phyloP scores from a whole-genome alignment of 2,797 vertebrate species.

The Oreochromis grahami region DNA sequence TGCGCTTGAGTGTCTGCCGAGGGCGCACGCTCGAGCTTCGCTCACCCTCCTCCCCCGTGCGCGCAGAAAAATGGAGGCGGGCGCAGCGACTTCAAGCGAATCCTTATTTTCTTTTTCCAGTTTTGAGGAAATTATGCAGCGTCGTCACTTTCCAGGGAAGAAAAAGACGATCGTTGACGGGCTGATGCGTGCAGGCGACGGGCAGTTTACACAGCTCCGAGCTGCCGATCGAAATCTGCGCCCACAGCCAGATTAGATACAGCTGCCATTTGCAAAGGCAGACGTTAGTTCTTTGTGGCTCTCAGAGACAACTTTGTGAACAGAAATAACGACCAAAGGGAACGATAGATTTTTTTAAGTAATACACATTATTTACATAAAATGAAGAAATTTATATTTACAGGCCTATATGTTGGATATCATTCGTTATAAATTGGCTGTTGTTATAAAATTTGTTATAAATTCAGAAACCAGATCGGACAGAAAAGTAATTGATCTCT shows the following conservation, averaged over 20 bases:
- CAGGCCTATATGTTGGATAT: background rate
- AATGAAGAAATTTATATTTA: background rate
- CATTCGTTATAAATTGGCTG: background rate
- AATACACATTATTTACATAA: background rate
- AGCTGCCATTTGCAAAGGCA: background rate
- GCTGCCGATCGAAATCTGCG: background rate
- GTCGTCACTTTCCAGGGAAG: background rate
- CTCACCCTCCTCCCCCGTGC: background rate
- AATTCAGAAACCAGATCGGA: fast-evolving
- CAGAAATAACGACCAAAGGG: background rate
- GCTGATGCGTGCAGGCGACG: background rate
- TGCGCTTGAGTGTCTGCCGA: constrained; percentile 61
- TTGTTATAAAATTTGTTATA: background rate
- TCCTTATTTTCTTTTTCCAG: background rate
- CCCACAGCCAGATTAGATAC: background rate
- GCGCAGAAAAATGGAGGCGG: constrained; percentile 10
- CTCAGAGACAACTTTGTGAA: background rate
- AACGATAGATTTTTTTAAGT: background rate
- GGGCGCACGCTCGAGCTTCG: constrained; percentile 14
- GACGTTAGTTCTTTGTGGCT: background rate
- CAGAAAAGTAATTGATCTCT: background rate
- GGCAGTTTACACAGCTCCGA: background rate
- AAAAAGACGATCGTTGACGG: background rate
- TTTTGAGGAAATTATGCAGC: constrained; percentile 4
- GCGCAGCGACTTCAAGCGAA: background rate